Evolutionary conservation across 2,797 vertebrate species (phyloP).

Genomic region (Hippoglossus hippoglossus): DNA sequence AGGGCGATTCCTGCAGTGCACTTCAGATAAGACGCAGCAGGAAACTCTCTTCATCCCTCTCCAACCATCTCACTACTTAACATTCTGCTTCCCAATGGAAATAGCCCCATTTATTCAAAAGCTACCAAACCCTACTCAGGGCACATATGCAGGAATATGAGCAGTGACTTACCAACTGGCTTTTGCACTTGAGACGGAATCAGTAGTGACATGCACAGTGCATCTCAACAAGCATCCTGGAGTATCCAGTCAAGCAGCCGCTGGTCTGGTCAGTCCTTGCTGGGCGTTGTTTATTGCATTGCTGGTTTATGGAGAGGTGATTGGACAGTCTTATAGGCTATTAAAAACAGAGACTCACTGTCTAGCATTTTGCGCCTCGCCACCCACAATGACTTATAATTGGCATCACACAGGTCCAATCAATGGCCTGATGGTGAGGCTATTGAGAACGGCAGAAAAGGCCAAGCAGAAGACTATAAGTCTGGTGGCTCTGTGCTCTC

Average conservation of each 20-base stretch:
- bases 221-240: slow-evolving; percentile 12
- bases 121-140: slow-evolving; percentile 40
- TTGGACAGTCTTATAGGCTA: slow-evolving; percentile 49
- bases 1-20: slow-evolving; percentile 59
- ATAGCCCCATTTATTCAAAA: slow-evolving; percentile 63
- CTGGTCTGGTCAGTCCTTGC: slow-evolving; percentile 4
- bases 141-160: slow-evolving; percentile 51
- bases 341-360: slow-evolving; percentile 62
- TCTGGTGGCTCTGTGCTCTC: slow-evolving; percentile 33
- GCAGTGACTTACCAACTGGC: slow-evolving; percentile 52
- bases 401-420: slow-evolving; percentile 40
- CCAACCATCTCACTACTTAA: slow-evolving; percentile 64
- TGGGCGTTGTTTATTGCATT: slow-evolving; percentile 32
- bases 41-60: slow-evolving; percentile 68
- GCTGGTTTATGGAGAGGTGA: slow-evolving; percentile 56
- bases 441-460: slow-evolving; percentile 42
- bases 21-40: slow-evolving; percentile 75
- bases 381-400: slow-evolving; percentile 55
- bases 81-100: slow-evolving; percentile 62
- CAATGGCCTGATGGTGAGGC: slow-evolving; percentile 45
- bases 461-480: slow-evolving; percentile 34
- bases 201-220: slow-evolving; percentile 24
- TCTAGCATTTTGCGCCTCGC: slow-evolving; percentile 48
- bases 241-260: not conserved
- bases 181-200: slow-evolving; percentile 48